Percentiles rank a stretch among this genome's conserved stretches.
Conservation (phyloP, 2,113 vertebrate genomes). For the Tupaia chinensis region DNA sequence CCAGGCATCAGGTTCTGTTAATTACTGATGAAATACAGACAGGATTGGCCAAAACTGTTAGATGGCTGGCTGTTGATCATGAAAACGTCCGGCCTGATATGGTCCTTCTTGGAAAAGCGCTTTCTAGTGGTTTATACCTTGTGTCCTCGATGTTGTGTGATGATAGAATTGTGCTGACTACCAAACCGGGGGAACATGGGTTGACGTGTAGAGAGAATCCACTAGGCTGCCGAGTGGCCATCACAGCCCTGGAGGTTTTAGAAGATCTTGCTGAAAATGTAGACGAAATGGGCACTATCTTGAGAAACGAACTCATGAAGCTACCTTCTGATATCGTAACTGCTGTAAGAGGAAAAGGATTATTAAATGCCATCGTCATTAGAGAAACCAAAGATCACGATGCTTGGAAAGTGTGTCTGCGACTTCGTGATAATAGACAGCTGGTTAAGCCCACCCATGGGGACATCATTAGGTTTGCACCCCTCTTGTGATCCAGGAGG, state of each 20-base stretch:
- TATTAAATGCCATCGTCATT: slow-evolving; percentile 96
- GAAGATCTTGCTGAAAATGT: slow-evolving; percentile 94
- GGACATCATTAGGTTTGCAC: slow-evolving; percentile 96
- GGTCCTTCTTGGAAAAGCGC: slow-evolving; percentile 96
- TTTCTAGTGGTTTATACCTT: slow-evolving; percentile 97
- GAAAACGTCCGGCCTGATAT: slow-evolving; percentile 95
- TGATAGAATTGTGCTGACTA: slow-evolving; percentile 97
- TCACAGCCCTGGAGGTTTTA: slow-evolving; percentile 95
- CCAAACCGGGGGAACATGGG: slow-evolving; percentile 97
- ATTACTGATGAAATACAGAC: slow-evolving; percentile 98
- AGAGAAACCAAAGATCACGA: slow-evolving; percentile 95
- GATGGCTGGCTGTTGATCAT: slow-evolving; percentile 95
- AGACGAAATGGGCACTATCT: slow-evolving; percentile 91
- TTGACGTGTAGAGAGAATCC: slow-evolving; percentile 98
- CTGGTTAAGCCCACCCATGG: slow-evolving; percentile 98
- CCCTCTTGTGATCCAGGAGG: slow-evolving; percentile 95
- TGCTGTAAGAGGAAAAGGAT: slow-evolving; percentile 93
- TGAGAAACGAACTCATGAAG: slow-evolving; percentile 94
- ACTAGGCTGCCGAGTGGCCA: slow-evolving; percentile 93
- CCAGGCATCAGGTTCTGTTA: slow-evolving; percentile 95
- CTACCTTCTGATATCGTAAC: slow-evolving; percentile 94
- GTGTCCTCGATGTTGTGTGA: slow-evolving; percentile 97
- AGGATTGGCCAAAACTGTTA: slow-evolving; percentile 94
- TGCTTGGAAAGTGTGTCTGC: slow-evolving; percentile 96
- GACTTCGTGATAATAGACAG: slow-evolving; percentile 96